Base-by-base conservation (phyloP, 2,113 vertebrate genomes). In the Hucho hucho region DNA sequence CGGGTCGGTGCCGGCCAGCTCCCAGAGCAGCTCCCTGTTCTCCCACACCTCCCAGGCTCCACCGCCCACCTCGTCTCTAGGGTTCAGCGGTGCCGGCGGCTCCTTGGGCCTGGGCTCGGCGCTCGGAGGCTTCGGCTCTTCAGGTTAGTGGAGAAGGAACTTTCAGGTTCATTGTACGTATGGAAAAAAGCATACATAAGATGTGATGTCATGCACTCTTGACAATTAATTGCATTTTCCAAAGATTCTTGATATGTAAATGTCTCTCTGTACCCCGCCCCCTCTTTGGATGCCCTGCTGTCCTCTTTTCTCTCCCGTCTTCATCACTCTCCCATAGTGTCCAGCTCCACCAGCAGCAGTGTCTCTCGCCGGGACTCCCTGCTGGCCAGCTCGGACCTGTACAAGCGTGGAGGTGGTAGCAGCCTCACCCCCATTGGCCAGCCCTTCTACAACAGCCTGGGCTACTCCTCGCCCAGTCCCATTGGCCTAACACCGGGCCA, bases 391-490 rank as follows among this genome's bases (percentile, higher is more conserved):
- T 97, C 96, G 87, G 97, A 98, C 89, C 91, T 97, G 79, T 98
- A 98, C 95, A 98, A 98, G 93, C 96, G 97, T 79, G 94, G 96
- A 78, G 94, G 96, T 81, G 96, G 94, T 90, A 98, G 95, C 94
- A 98, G 95, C 92, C 92, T 98, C 92, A 96, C 97, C 87, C 95
- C 97, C 91, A 96, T 98, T 88, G 97, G 97, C 77, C 97, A 97
- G 90, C 96, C 96, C 78, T 98, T 97, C 93, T 98, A 97, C 95
- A 97, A 95, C 95, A 97, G 96, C 94, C 94, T 98, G 93, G 96
- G 97, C 92, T 97, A 98, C 94, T 97, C 97, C 89, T 98, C 97
- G 89, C 97, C 97, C 90, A 98, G 97, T 91, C 97, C 97, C 90
- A 96, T 98, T 90, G 97, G 97, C 90, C 95, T 97, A 89, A 98